phyloP scores from a whole-genome alignment of 2,888 invertebrate species.

The Drosophila quinaria region DNA sequence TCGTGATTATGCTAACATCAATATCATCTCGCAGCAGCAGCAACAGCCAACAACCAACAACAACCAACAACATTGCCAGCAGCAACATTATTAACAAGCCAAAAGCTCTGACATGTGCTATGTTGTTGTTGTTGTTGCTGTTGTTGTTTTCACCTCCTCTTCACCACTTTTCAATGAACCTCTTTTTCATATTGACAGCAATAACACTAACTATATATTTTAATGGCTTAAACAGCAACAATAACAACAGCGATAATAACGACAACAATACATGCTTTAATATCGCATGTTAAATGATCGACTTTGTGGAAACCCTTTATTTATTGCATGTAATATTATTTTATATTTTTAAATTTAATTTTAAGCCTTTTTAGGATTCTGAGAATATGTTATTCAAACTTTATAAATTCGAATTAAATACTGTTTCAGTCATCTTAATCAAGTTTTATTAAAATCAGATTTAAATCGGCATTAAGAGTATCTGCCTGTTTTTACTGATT shows the following conservation, averaged over 20 bases:
- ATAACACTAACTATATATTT: constrained; percentile 79
- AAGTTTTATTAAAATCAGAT: too few relatives aligned
- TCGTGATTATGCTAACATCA: constrained; percentile 83
- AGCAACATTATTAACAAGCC: constrained; percentile 76
- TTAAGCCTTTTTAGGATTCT: background rate
- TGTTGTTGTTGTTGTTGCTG: constrained; percentile 35
- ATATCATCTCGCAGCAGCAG: constrained; percentile 65
- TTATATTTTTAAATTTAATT: too few relatives aligned
- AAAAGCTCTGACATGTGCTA: constrained; percentile 64
- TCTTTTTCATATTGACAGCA: constrained; percentile 61
- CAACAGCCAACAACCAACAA: constrained; percentile 43
- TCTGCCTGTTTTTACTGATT: too few relatives aligned
- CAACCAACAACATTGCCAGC: constrained; percentile 42
- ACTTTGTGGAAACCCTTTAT: constrained; percentile 10
- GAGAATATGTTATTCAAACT: too few relatives aligned
- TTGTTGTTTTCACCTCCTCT: constrained; percentile 10
- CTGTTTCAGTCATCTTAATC: too few relatives aligned
- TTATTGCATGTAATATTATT: background rate
- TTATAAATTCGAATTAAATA: too few relatives aligned
- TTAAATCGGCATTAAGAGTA: too few relatives aligned
- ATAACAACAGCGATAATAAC: constrained; percentile 34
- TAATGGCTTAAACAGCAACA: constrained; percentile 66
- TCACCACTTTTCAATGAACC: background rate
- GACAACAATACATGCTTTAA: constrained; percentile 30
- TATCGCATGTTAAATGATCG: background rate